phyloP scores from a whole-genome alignment of 2,113 vertebrate species.

The Nestor notabilis region DNA sequence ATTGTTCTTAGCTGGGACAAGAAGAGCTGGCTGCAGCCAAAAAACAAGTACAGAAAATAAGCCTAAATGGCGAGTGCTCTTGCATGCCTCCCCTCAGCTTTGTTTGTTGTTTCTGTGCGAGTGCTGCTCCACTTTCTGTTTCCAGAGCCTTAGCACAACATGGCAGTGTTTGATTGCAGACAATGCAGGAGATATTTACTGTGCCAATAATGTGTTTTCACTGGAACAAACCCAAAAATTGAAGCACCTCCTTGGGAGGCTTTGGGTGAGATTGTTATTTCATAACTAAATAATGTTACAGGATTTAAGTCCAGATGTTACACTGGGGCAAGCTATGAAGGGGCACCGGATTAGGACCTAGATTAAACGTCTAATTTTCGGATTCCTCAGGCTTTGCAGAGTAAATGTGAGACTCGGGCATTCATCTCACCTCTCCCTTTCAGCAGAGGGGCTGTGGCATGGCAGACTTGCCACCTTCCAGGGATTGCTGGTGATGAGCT shows the following conservation, averaged over 20 bases:
- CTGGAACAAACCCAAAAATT: conserved; percentile 5
- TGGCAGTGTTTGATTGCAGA: conserved; percentile 4
- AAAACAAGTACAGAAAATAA: conserved; percentile 1
- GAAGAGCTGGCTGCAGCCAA: conserved; percentile 28
- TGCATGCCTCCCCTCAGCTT: background rate
- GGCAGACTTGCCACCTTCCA: background rate
- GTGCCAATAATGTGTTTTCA: conserved; percentile 28
- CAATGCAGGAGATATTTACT: conserved; percentile 26
- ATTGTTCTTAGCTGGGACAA: conserved; percentile 28
- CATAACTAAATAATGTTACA: background rate
- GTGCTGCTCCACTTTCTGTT: conserved; percentile 17
- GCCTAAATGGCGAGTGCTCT: background rate
- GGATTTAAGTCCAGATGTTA: background rate
- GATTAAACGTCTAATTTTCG: background rate
- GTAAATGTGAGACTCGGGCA: background rate
- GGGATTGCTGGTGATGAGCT: background rate
- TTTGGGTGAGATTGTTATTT: conserved; percentile 13
- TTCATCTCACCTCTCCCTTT: background rate
- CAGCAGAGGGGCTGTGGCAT: background rate
- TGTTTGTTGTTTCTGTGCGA: conserved; percentile 10
- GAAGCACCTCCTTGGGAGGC: conserved; percentile 9
- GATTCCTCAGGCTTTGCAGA: background rate
- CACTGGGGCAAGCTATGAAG: background rate
- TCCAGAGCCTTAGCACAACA: background rate
- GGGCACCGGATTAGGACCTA: background rate